Conservation (phyloP, 2,797 vertebrate genomes). For the Platalea minor region DNA sequence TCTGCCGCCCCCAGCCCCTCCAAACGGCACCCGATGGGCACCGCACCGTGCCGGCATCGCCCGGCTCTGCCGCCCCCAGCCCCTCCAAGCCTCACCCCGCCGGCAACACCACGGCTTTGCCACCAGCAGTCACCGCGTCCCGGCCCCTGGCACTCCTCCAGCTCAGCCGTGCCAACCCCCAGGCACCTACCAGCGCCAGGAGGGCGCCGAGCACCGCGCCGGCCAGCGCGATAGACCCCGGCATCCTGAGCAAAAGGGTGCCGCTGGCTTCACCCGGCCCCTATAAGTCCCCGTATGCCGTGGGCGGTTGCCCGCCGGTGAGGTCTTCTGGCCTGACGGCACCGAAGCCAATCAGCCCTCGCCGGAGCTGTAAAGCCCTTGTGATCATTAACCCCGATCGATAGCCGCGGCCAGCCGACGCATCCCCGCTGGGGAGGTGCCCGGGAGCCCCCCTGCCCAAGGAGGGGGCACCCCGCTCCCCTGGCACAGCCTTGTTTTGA, state of each 20-base stretch:
- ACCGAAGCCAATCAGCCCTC: neutral
- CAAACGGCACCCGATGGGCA: neutral
- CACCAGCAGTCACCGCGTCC: neutral
- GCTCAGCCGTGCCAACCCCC: neutral
- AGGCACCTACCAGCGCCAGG: neutral
- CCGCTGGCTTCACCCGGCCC: rapidly evolving
- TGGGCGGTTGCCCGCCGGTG: neutral
- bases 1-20: neutral
- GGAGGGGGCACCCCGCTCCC: neutral
- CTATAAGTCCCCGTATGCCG: neutral
- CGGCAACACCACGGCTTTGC: neutral
- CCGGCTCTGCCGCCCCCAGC: too few species aligned
- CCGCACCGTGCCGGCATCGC: too few species aligned
- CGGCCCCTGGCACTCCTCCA: too few species aligned
- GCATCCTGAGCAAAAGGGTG: neutral
- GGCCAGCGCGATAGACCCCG: neutral
- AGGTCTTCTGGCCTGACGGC: neutral
- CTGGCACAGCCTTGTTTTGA: too few species aligned
- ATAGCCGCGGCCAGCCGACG: neutral
- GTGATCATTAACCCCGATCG: slow-evolving; percentile 31
- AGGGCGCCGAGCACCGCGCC: neutral
- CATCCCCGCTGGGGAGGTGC: neutral
- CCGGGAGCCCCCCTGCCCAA: neutral
- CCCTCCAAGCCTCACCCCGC: neutral
- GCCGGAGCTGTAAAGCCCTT: neutral